phyloP scores from a whole-genome alignment of 2,113 vertebrate species.

The Chiloscyllium plagiosum region DNA sequence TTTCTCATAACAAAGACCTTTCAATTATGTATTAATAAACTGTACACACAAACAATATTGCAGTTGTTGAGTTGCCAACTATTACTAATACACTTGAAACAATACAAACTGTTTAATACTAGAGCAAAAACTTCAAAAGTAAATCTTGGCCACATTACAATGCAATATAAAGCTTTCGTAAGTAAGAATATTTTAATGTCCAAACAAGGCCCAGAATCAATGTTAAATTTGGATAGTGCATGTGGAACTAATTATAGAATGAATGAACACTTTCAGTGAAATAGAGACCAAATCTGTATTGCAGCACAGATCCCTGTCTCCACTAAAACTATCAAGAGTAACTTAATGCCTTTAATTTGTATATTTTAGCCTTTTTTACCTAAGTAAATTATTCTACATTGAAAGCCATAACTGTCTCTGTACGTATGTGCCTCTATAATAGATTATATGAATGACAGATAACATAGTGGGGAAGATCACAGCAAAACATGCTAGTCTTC shows the following conservation, averaged over 20 bases:
- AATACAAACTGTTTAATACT: neutral
- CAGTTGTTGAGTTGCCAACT: neutral
- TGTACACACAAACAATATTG: neutral
- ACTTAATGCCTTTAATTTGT: slow-evolving; percentile 35
- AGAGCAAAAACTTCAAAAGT: neutral
- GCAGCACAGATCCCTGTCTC: slow-evolving; percentile 21
- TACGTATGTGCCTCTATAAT: slow-evolving; percentile 2
- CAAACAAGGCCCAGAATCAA: slow-evolving; percentile 21
- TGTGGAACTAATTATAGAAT: slow-evolving; percentile 36
- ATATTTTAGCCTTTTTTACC: slow-evolving; percentile 19
- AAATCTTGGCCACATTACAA: slow-evolving; percentile 13
- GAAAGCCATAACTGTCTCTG: neutral
- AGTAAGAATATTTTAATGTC: neutral
- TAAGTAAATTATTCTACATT: slow-evolving; percentile 23
- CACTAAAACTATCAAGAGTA: slow-evolving; percentile 20
- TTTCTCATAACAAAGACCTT: neutral
- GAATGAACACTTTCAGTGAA: slow-evolving; percentile 34
- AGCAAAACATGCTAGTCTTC: neutral
- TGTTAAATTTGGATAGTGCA: slow-evolving; percentile 12
- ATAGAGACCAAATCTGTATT: neutral
- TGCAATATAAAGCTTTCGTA: slow-evolving; percentile 6
- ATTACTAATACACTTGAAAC: neutral
- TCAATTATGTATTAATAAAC: neutral
- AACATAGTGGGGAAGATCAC: neutral
- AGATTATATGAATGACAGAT: neutral